A percentile compares a stretch with the other conserved stretches of the same genome.
Conservation (phyloP, 2,113 vertebrate species). For the Zapornia atra region DNA sequence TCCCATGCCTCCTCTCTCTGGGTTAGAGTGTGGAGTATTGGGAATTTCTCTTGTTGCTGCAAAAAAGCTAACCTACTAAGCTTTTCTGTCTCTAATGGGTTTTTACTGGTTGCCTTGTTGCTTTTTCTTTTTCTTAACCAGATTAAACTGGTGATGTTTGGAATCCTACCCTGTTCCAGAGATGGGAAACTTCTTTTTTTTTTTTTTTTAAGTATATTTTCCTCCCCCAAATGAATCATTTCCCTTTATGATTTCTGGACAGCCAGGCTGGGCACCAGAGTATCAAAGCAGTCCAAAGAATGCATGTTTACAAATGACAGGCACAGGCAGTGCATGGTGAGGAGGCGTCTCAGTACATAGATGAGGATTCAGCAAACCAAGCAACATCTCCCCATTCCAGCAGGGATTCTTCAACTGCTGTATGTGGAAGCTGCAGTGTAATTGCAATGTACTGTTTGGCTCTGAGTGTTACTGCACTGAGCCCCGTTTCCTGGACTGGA, state of each 20-base stretch:
- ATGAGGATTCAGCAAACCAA: background rate
- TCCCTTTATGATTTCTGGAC: constrained; percentile 6
- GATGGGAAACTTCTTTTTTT: background rate
- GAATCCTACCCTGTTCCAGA: background rate
- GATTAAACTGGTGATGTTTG: background rate
- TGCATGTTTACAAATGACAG: constrained; percentile 17
- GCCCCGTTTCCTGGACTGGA: constrained; percentile 5
- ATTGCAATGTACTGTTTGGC: constrained; percentile 5
- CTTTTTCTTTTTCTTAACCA: background rate
- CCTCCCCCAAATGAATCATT: background rate
- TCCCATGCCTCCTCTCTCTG: background rate
- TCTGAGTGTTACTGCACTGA: background rate
- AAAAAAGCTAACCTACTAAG: constrained; percentile 17
- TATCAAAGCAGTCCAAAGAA: constrained; percentile 55
- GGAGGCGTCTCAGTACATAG: background rate
- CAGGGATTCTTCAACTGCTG: background rate
- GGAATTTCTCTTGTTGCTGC: background rate
- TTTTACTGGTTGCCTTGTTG: constrained; percentile 7
- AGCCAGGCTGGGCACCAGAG: background rate
- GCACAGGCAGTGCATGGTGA: background rate
- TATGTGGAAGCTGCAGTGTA: background rate
- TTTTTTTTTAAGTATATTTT: background rate
- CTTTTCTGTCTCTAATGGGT: constrained; percentile 29
- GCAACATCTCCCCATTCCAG: background rate
- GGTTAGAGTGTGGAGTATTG: background rate